These are phyloP conservation scores for Bovichtus diacanthus DNA, from an alignment of 2,797 vertebrate genomes.

Conservation along the genomic window DNA sequence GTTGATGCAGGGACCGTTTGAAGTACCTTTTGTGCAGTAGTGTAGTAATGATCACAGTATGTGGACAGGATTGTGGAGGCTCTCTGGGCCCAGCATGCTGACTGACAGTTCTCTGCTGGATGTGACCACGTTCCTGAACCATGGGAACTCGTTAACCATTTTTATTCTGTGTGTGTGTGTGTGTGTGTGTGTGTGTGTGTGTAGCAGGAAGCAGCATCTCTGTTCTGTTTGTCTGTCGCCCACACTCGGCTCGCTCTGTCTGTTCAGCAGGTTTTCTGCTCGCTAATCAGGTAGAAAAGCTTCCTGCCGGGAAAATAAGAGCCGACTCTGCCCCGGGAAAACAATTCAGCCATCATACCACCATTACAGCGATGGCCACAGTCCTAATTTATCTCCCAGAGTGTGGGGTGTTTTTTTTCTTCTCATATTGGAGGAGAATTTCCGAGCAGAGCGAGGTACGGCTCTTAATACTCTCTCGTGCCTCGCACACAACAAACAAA, in stretches of 20 bases:
- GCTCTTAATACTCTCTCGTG: constrained; percentile 62
- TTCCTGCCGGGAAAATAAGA: constrained; percentile 71
- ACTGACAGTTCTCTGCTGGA: constrained; percentile 33
- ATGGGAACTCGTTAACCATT: constrained; percentile 49
- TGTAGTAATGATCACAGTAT: constrained; percentile 14
- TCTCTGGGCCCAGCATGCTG: constrained; percentile 7
- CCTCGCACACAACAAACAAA: constrained; percentile 74
- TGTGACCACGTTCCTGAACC: constrained; percentile 44
- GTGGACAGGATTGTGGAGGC: constrained; percentile 27
- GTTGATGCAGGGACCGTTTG: neutral
- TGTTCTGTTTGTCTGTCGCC: constrained; percentile 50
- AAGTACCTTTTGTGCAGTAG: neutral
- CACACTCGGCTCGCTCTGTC: constrained; percentile 44
- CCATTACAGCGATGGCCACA: constrained; percentile 58
- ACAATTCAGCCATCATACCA: constrained; percentile 71
- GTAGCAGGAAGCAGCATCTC: constrained; percentile 44
- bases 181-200: too few species aligned
- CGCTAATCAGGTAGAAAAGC: constrained; percentile 74
- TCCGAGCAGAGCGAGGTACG: constrained; percentile 47
- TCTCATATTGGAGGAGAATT: constrained; percentile 39
- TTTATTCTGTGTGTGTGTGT: neutral
- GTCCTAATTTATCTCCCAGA: constrained; percentile 75
- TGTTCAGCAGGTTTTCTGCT: constrained; percentile 65
- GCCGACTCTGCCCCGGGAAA: constrained; percentile 63
- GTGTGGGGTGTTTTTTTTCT: constrained; percentile 6